A percentile compares a stretch with the other conserved stretches of the same genome.
These are phyloP conservation scores for Drosophila yooni DNA, from an alignment of 2,888 invertebrate genomes.

Conservation along the genomic window DNA sequence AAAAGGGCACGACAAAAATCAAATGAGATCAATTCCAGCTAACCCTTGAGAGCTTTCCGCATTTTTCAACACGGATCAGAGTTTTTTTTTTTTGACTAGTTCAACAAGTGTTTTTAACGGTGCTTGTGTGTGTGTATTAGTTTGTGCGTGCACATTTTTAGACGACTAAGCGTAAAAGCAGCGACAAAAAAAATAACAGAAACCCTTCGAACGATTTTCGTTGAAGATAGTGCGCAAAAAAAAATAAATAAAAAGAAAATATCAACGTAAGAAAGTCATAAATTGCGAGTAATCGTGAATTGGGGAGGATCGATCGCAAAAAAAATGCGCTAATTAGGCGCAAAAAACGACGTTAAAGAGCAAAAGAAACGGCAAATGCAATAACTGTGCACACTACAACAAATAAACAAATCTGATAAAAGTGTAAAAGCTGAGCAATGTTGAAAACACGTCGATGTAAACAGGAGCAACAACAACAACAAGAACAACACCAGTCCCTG, in stretches of 20 bases:
- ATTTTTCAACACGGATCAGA: conserved; percentile 2
- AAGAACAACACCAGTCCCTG: conserved; percentile 23
- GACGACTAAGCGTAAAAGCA: conserved; percentile 43
- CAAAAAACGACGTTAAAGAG: conserved; percentile 23
- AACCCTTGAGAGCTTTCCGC: neutral
- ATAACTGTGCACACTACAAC: conserved; percentile 48
- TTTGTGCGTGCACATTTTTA: conserved; percentile 34
- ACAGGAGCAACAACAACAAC: conserved; percentile 15
- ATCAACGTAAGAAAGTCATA: conserved; percentile 55
- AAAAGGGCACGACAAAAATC: conserved; percentile 4
- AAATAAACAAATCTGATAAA: conserved; percentile 43
- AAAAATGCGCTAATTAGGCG: conserved; percentile 59
- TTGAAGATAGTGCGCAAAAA: conserved; percentile 53
- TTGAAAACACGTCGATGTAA: conserved; percentile 48
- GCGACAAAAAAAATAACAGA: conserved; percentile 26
- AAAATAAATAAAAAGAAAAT: neutral
- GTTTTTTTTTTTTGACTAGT: conserved; percentile 11
- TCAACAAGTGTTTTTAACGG: conserved; percentile 14
- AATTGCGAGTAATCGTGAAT: conserved; percentile 68
- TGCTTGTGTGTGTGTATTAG: conserved; percentile 6
- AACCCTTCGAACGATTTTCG: conserved; percentile 56
- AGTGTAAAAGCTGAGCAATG: conserved; percentile 47
- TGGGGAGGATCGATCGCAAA: conserved; percentile 37
- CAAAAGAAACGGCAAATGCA: conserved; percentile 37
- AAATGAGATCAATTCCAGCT: conserved; percentile 9